Base-by-base conservation (phyloP, 2,888 invertebrate species). In the Phaedon cochleariae region DNA sequence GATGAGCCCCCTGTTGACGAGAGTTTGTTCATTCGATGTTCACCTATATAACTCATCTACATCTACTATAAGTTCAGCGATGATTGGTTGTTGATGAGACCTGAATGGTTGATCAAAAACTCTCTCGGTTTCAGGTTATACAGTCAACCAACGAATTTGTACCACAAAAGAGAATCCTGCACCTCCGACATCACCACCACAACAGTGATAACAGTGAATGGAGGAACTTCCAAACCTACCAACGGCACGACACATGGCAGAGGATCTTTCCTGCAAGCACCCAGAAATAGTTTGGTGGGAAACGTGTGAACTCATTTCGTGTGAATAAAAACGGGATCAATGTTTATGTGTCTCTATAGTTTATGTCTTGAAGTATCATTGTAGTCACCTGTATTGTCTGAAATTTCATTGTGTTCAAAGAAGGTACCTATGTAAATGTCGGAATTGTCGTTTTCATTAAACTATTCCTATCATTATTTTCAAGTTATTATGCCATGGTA, bases 121-220 rank as follows among this genome's bases (percentile, higher is more conserved):
- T n/a, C n/a, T 26, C 26, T 26, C 26, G 7, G 3, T 26, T 52
- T 60, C 86, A 91, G 91, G 85, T 87, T 91, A 79, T 90, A 89
- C 86, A 90, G 89, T 80, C 92, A 92, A 76, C 89, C 92, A 61
- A 89, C 90, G 73, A 85, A 83, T 74, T 81, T 82, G 67, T 89
- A 88, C 80, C 86, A 88, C 75, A 93, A 93, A 83, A 86, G 93
- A 67, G 93, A 93, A 83, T 93, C 93, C 3, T 90, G 92, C 68
- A 89, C 91, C 17, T 92, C 92, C 60, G 93, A 93, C 82, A 88
- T 90, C 62, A 93, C 93, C 37, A 92, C 93, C 62, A 93, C 93
- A 12, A 92, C 92, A 4, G 85, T 92, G 72, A 87, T 92, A 72
- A 86, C 87, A 9, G 80, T 83, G n/a, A 82, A 83, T 62, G 82